Evolutionary conservation across 1,140 invertebrate species (phyloP).

Genomic region (Drosophila sechellia): DNA sequence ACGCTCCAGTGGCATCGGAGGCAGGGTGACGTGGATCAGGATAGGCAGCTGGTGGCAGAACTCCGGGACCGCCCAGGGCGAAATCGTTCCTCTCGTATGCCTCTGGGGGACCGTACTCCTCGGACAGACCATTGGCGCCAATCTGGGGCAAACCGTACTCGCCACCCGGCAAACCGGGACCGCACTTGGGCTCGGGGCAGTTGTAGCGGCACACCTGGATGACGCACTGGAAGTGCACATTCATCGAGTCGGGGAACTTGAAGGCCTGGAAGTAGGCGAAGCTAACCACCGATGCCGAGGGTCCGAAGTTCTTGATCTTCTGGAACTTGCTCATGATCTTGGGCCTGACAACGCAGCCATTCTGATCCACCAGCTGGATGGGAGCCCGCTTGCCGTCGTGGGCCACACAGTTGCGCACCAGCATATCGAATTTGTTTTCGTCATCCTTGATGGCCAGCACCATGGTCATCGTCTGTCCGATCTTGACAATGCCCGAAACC

Average conservation of each 20-base stretch:
- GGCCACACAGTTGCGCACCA: slow-evolving; percentile 96
- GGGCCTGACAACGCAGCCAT: slow-evolving; percentile 95
- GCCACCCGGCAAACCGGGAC: slow-evolving; percentile 86
- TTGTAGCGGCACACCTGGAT: slow-evolving; percentile 97
- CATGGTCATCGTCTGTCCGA: slow-evolving; percentile 98
- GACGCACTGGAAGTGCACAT: slow-evolving; percentile 98
- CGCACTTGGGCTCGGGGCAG: slow-evolving; percentile 95
- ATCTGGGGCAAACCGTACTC: slow-evolving; percentile 90
- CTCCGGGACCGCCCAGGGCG: slow-evolving; percentile 88
- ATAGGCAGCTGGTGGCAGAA: slow-evolving; percentile 90
- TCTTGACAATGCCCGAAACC: slow-evolving; percentile 97
- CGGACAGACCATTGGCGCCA: slow-evolving; percentile 86
- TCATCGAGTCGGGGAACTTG: slow-evolving; percentile 98
- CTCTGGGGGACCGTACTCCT: slow-evolving; percentile 89
- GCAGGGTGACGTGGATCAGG: slow-evolving; percentile 93
- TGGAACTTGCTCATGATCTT: slow-evolving; percentile 98
- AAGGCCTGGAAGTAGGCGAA: slow-evolving; percentile 98
- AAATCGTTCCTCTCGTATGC: slow-evolving; percentile 89
- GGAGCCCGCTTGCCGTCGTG: slow-evolving; percentile 96
- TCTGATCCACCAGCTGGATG: slow-evolving; percentile 96
- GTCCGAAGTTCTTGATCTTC: slow-evolving; percentile 98
- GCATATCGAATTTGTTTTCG: slow-evolving; percentile 97
- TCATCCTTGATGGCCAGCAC: slow-evolving; percentile 97
- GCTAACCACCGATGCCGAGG: slow-evolving; percentile 95
- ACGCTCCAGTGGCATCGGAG: slow-evolving; percentile 89